Evolutionary conservation across 1,140 invertebrate species (phyloP), one percentile per base, ranked within the genome.

Genomic region (Drusus annulatus): DNA sequence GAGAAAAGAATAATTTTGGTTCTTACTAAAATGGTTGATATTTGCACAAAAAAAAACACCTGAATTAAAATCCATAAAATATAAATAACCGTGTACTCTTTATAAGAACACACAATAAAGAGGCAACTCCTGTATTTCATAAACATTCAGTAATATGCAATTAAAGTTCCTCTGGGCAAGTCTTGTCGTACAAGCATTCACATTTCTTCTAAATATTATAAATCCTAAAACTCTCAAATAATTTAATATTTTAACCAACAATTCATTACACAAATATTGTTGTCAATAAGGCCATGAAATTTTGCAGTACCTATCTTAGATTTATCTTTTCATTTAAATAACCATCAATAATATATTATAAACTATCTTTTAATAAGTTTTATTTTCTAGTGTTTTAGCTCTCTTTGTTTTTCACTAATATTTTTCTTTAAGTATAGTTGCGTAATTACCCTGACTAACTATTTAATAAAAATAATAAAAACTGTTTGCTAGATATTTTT

Each of bases 261-360:
- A 80, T 77, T 80, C 78, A 73, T 76, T 75, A 82, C 77, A 65
- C 73, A 23, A 73, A 79, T 81, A 83, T 83, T 83, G 82, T 83
- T 81, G 79, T 83, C 79, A 51, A 81, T 83, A 83, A 83, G 82
- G 82, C 82, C 82, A 83, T 83, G 80, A 83, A 83, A 83, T 83
- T 83, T 83, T 83, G 82, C 82, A 81, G 80, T 83, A 80, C 82
- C 82, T 83, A 83, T 50, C 82, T 80, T 71, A 77, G 71, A 36
- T 71, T 71, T 79, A 73, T 52, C 28, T 78, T 69, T 54, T 82
- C 69, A 25, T 75, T 69, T 76, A 36, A 52, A 78, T 78, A 78
- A 78, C 62, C 62, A 52, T 65, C 60, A 78, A 65, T 78, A 68
- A 76, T 76, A 52, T 78, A 76, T 63, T 76, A 76, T 58, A 50